phyloP scores from a whole-genome alignment of 1,140 invertebrate genomes.

The Acyrthosiphon pisum region DNA sequence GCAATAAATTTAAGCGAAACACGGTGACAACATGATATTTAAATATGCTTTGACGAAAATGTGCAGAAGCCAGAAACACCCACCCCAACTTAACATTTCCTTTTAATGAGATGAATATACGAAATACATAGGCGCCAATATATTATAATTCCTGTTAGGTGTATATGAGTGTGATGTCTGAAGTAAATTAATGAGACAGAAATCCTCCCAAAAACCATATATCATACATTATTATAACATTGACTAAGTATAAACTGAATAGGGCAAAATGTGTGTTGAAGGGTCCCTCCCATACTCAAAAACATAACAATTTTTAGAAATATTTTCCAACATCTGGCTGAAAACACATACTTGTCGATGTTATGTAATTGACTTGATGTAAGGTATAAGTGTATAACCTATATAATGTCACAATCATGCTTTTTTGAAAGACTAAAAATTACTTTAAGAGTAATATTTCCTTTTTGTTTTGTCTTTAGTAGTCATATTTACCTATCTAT shows the following conservation, averaged over 20 bases:
- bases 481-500: not conserved
- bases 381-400: not conserved
- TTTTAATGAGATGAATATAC: conserved; percentile 31
- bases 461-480: not conserved
- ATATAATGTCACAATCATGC: not conserved
- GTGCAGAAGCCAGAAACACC: not conserved
- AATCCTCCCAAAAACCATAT: conserved; percentile 1
- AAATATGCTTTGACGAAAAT: conserved; percentile 31
- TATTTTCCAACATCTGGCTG: not conserved
- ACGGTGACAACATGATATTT: not conserved
- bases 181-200: conserved; percentile 34
- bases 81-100: not conserved
- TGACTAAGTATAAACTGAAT: not conserved
- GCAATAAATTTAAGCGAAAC: conserved; percentile 12
- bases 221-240: not conserved
- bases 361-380: not conserved
- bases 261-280: not conserved
- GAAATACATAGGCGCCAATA: conserved; percentile 5
- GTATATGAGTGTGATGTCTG: not conserved
- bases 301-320: not conserved
- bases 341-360: not conserved
- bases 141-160: conserved; percentile 7
- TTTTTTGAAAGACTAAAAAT: not conserved
- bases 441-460: not conserved
- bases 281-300: not conserved